Conservation (phyloP, 2,113 vertebrate species). For the Dasyornis broadbenti region DNA sequence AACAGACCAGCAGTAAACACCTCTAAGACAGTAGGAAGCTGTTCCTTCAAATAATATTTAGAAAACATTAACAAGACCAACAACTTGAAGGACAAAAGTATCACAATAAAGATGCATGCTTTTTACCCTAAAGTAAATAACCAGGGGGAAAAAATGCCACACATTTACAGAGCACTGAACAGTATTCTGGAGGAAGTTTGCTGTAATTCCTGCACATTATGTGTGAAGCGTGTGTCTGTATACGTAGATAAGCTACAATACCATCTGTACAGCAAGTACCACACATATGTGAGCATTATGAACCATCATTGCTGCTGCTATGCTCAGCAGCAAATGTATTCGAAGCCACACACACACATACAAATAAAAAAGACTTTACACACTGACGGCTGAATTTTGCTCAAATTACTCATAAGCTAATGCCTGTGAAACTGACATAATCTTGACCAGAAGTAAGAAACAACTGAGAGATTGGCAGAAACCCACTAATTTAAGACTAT, state of each 20-base stretch:
- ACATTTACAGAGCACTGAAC: not conserved
- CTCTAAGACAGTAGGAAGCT: slow-evolving; percentile 19
- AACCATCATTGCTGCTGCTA: slow-evolving; percentile 28
- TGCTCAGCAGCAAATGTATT: slow-evolving; percentile 15
- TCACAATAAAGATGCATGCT: not conserved
- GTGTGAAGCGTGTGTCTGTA: slow-evolving; percentile 13
- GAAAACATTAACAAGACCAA: not conserved
- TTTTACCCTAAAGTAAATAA: not conserved
- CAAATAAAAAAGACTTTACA: slow-evolving; percentile 23
- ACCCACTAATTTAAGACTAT: not conserved
- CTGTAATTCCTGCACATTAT: slow-evolving; percentile 29
- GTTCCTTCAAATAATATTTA: slow-evolving; percentile 27
- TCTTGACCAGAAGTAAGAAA: not conserved
- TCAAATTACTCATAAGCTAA: not conserved
- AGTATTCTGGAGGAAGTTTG: slow-evolving; percentile 16
- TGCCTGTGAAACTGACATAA: not conserved
- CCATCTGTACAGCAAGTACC: slow-evolving; percentile 47
- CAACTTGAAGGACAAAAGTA: not conserved
- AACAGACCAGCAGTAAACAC: not conserved
- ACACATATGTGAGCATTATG: slow-evolving; percentile 41
- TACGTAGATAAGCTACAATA: slow-evolving; percentile 35
- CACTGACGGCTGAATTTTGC: not conserved
- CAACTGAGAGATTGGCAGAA: not conserved
- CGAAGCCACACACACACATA: not conserved
- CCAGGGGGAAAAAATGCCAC: not conserved